Evolutionary conservation across 2,888 invertebrate species (phyloP).

Genomic region (Protophormia terraenovae): DNA sequence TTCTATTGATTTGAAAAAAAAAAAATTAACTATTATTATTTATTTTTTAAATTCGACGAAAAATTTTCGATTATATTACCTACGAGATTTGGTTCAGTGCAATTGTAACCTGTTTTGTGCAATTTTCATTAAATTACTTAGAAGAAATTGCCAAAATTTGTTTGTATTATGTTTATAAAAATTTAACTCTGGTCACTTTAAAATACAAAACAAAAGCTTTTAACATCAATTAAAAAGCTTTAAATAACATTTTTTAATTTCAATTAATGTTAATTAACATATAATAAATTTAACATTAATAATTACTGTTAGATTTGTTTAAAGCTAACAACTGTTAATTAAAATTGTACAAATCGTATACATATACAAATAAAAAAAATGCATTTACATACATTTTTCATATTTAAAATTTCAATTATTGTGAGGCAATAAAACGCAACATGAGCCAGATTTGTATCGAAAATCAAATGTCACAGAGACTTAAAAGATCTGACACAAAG

Average conservation of each 20-base stretch:
- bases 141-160: too few relatives aligned
- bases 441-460: conserved; percentile 43
- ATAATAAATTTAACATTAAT: neutral
- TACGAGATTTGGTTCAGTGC: too few relatives aligned
- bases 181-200: conserved; percentile 8
- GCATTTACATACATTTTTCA: conserved; percentile 1
- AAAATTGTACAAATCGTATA: conserved; percentile 25
- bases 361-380: neutral
- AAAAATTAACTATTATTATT: too few relatives aligned
- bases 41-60: too few relatives aligned
- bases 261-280: neutral
- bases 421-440: conserved; percentile 20
- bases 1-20: too few relatives aligned
- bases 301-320: neutral
- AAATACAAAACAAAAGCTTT: neutral
- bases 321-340: neutral
- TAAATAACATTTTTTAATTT: neutral
- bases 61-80: too few relatives aligned
- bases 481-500: conserved; percentile 18
- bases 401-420: conserved; percentile 23
- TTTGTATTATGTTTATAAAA: too few relatives aligned
- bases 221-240: conserved; percentile 7
- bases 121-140: too few relatives aligned
- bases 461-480: conserved; percentile 20
- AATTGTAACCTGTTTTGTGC: too few relatives aligned